Base-by-base conservation (phyloP, 2,113 vertebrate genomes). In the Cephalophus harveyi region DNA sequence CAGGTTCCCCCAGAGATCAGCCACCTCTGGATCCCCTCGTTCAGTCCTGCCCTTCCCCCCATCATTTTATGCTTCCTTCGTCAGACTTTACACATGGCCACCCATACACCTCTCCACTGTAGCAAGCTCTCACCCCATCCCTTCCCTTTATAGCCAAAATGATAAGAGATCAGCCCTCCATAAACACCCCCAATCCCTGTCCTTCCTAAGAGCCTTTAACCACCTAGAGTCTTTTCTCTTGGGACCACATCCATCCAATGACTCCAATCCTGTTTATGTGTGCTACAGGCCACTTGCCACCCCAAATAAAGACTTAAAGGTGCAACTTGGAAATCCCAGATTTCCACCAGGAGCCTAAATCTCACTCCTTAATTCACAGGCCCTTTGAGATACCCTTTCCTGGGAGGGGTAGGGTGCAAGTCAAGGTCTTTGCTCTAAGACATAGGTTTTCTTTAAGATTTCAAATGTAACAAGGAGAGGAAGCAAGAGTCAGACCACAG, bases 371-470 rank as follows among this genome's bases (percentile, higher is more conserved):
- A 50, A 46, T 71, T 89, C 55, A 25, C 15, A 43, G 48, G 23
- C 48, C 33, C 36, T 36, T 57, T 16, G n/a, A 8, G 12, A 59
- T 6, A 15, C 12, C 23, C 23, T 57, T 64, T 43, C 7, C 25
- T 2, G n/a, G 74, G 27, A 82, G 11, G 23, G 12, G 3, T 2
- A 3, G 15, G 43, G 14, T 40, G 48, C 0, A 13, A 9, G 28
- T 16, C 27, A 50, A 88, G 13, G 23, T 79, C 28, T 0, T 46
- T 0, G 0, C 21, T 23, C 57, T 52, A 36, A 86, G n/a, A 76
- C 27, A 33, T 12, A 79, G 33, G 82, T 54, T 60, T 87, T 30
- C 48, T 74, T 81, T n/a, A 78, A 89, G 54, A 28, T 78, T 78
- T 64, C 33, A 3, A 7, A 46, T 43, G 67, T 16, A n/a, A 71